Percentiles rank a stretch among this genome's conserved stretches.
These are phyloP conservation scores for Troides aeacus DNA, from an alignment of 2,888 invertebrate species.

Conservation along the genomic window DNA sequence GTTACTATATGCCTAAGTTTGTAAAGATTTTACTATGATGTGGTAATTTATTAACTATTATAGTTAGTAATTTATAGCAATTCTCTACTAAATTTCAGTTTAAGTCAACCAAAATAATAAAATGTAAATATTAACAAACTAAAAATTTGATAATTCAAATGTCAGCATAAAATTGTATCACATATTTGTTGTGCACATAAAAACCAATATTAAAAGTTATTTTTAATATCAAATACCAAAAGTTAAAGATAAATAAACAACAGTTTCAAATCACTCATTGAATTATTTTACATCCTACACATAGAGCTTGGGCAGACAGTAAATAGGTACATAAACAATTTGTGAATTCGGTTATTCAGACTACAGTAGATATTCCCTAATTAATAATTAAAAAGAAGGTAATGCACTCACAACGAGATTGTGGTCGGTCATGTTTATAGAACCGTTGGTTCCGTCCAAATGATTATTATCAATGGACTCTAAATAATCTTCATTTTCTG, in stretches of 20 bases:
- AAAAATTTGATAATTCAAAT: too few relatives aligned
- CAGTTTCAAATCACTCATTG: background rate
- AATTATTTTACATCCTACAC: background rate
- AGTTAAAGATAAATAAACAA: background rate
- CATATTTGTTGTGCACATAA: too few relatives aligned
- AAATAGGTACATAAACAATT: background rate
- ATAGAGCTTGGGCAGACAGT: background rate
- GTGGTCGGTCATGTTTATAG: constrained; percentile 75
- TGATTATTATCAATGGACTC: constrained; percentile 77
- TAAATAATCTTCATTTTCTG: constrained; percentile 77
- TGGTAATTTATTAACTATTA: background rate
- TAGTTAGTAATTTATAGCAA: background rate
- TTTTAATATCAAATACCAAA: too few relatives aligned
- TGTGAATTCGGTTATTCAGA: background rate
- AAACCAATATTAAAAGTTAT: too few relatives aligned
- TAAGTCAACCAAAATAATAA: too few relatives aligned
- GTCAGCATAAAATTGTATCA: too few relatives aligned
- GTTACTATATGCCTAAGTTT: too few relatives aligned
- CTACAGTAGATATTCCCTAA: background rate
- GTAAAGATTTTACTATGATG: background rate
- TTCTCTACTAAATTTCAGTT: too few relatives aligned
- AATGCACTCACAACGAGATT: constrained; percentile 66
- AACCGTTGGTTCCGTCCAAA: constrained; percentile 83
- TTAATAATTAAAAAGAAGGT: background rate
- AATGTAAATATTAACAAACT: too few relatives aligned